Percentiles rank a stretch among this genome's conserved stretches.
Conservation (phyloP, 2,113 vertebrate species). For the Hemiprocne comata region DNA sequence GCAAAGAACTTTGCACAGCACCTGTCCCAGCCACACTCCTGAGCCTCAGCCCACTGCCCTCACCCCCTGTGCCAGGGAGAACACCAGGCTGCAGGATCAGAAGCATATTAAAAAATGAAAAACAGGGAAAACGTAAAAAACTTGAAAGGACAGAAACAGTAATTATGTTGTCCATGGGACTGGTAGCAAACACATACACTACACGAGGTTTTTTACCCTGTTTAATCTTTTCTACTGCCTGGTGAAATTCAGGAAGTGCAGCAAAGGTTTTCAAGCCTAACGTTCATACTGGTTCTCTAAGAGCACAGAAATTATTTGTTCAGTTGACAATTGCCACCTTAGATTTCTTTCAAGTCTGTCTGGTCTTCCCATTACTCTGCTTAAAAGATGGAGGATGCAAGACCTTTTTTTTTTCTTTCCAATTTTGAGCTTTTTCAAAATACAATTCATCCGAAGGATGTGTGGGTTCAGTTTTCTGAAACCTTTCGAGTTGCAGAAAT, state of each 20-base stretch:
- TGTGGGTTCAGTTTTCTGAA: not conserved
- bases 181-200: not conserved
- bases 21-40: accelerated
- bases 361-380: not conserved
- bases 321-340: not conserved
- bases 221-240: not conserved
- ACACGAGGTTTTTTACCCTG: accelerated
- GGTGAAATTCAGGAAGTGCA: not conserved
- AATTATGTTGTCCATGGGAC: not conserved
- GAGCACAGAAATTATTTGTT: not conserved
- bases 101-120: not conserved
- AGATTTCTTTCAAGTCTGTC: not conserved
- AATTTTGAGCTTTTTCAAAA: not conserved
- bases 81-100: not conserved
- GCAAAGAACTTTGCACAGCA: not conserved
- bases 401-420: not conserved
- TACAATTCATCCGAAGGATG: not conserved
- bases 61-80: accelerated
- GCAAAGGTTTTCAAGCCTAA: not conserved
- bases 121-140: not conserved
- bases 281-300: not conserved
- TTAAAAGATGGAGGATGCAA: not conserved
- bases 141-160: not conserved
- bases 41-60: not conserved
- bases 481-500: not conserved